A percentile compares a stretch with the other conserved stretches of the same genome.
phyloP scores from a whole-genome alignment of 2,888 invertebrate species.

The Cylindroiulus punctatus region DNA sequence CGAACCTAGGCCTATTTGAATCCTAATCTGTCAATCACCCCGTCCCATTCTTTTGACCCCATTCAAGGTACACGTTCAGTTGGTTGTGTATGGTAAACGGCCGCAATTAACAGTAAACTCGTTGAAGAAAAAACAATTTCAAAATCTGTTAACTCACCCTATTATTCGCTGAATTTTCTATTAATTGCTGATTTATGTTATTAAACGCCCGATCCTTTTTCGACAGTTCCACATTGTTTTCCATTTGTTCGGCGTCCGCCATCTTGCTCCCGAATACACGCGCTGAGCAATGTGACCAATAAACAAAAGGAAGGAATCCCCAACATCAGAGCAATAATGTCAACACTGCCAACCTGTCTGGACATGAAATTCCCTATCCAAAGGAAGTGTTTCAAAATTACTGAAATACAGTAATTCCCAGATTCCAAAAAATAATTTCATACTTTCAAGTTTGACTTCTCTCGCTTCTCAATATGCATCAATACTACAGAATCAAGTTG shows the following conservation, averaged over 20 bases:
- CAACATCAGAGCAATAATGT: background rate
- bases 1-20: background rate
- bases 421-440: too few relatives aligned
- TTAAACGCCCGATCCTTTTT: constrained; percentile 54
- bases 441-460: too few relatives aligned
- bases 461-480: too few relatives aligned
- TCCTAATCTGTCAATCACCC: constrained; percentile 36
- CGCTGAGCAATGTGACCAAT: constrained; percentile 2
- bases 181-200: constrained; percentile 54
- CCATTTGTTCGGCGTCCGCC: constrained; percentile 54
- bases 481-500: too few relatives aligned
- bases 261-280: constrained; percentile 43
- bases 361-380: background rate
- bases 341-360: background rate
- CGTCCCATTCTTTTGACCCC: constrained; percentile 28
- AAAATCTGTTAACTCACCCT: constrained; percentile 50
- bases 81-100: background rate
- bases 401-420: too few relatives aligned
- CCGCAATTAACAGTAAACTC: background rate
- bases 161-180: constrained; percentile 55
- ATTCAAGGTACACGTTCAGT: background rate
- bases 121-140: background rate
- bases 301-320: background rate
- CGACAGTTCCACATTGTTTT: constrained; percentile 57
- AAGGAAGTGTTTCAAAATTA: background rate